Conservation (phyloP, 2,113 vertebrate species). For the Haliaeetus leucogaster region DNA sequence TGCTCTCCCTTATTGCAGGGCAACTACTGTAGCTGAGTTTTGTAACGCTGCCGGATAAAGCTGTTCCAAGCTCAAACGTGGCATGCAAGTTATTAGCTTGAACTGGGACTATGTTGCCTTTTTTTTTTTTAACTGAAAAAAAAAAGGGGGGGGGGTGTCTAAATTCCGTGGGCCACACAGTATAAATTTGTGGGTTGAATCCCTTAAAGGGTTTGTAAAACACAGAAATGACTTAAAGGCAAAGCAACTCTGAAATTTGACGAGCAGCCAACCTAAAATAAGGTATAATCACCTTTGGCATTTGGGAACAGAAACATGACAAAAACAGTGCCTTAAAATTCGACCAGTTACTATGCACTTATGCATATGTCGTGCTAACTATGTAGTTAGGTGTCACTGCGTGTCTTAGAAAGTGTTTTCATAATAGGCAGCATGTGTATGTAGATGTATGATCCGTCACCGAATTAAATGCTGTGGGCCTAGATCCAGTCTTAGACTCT, state of each 20-base stretch:
- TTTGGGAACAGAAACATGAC: background rate
- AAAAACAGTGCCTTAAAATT: background rate
- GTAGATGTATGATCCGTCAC: background rate
- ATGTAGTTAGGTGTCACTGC: background rate
- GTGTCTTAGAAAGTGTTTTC: background rate
- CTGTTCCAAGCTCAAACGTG: slow-evolving; percentile 42
- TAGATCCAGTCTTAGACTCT: background rate
- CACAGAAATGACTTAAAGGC: background rate
- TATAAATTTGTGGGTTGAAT: background rate
- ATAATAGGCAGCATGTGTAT: background rate
- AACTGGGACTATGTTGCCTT: background rate
- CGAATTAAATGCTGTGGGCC: background rate
- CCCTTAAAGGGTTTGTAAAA: background rate
- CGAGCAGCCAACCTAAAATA: background rate
- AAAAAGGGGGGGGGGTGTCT: background rate
- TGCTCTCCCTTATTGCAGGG: slow-evolving; percentile 42
- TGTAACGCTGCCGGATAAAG: slow-evolving; percentile 18
- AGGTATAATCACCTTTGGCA: background rate
- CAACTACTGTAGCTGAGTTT: slow-evolving; percentile 6
- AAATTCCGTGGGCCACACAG: background rate
- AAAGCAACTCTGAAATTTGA: background rate
- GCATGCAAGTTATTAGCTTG: slow-evolving; percentile 34
- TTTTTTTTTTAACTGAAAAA: background rate
- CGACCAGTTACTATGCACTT: background rate
- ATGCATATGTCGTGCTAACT: background rate